Evolutionary conservation across 2,797 vertebrate genomes (phyloP).

Genomic region (Pangasius djambal): DNA sequence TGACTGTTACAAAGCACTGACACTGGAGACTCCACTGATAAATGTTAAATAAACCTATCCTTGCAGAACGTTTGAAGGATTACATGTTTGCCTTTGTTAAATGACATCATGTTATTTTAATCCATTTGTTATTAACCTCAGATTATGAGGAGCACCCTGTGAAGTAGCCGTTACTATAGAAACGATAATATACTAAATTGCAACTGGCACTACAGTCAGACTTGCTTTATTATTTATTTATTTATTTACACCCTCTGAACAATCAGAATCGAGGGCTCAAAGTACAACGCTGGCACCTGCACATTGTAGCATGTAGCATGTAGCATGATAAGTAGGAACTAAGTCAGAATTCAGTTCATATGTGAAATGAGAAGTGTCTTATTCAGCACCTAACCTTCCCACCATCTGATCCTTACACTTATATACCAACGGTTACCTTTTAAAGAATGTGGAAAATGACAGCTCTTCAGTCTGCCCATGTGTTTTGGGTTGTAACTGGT

Average conservation of each 20-base stretch:
- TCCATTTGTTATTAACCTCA: not conserved
- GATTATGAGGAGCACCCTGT: not conserved
- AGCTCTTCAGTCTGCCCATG: constrained; percentile 10
- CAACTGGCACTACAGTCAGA: not conserved
- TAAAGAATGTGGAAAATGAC: constrained; percentile 14
- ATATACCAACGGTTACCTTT: not conserved
- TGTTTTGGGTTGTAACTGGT: constrained; percentile 46
- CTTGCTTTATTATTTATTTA: not conserved
- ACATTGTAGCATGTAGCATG: not conserved
- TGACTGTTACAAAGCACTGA: not conserved
- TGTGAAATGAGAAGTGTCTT: not conserved
- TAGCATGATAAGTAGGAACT: not conserved
- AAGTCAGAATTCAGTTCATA: not conserved
- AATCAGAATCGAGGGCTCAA: not conserved
- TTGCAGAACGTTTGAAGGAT: not conserved
- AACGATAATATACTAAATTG: not conserved
- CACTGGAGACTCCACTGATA: not conserved
- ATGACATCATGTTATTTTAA: not conserved
- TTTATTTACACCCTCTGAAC: too few relatives aligned
- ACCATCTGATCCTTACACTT: not conserved
- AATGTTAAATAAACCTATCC: not conserved
- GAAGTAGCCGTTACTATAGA: not conserved
- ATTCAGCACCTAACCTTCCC: not conserved
- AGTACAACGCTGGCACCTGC: not conserved
- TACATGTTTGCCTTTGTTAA: not conserved